Percentiles rank a stretch among this genome's conserved stretches.
Conservation (phyloP, 2,888 invertebrate species). For the Andrena bucephala region DNA sequence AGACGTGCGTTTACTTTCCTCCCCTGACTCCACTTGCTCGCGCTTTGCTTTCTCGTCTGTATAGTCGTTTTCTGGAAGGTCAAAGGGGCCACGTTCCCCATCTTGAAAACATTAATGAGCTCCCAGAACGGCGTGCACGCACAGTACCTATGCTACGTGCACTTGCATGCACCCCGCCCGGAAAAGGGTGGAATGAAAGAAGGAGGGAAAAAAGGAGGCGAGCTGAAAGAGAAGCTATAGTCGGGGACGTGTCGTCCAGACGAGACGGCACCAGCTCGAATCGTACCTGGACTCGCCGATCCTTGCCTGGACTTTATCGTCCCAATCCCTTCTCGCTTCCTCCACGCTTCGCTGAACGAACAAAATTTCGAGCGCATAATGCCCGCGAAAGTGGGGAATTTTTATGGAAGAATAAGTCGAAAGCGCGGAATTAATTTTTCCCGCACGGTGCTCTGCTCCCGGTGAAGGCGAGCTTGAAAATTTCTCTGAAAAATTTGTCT, state of each 20-base stretch:
- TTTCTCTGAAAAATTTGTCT: not conserved
- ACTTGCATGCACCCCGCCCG: constrained; percentile 33
- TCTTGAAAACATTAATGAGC: constrained; percentile 74
- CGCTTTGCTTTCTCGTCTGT: constrained; percentile 67
- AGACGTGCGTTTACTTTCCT: constrained; percentile 64
- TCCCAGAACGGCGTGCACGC: constrained; percentile 61
- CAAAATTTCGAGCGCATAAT: not conserved
- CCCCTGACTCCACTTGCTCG: constrained; percentile 48
- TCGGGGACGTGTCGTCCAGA: constrained; percentile 23
- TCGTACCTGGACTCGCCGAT: not conserved
- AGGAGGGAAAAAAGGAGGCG: constrained; percentile 10
- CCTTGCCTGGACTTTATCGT: not conserved
- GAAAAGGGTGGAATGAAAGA: constrained; percentile 41
- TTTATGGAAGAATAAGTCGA: not conserved
- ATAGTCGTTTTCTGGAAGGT: constrained; percentile 67
- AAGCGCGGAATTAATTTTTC: not conserved
- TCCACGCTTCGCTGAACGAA: not conserved
- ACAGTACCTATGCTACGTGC: constrained; percentile 36
- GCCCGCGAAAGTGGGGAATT: not conserved
- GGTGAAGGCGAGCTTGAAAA: not conserved
- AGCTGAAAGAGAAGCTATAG: constrained; percentile 32
- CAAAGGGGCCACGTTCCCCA: constrained; percentile 66
- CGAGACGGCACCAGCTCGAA: constrained; percentile 14
- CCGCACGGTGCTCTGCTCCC: not conserved
- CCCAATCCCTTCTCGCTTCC: not conserved